A percentile compares a stretch with the other conserved stretches of the same genome.
These are phyloP conservation scores for Tiliacea citrago DNA, from an alignment of 2,888 invertebrate genomes.

Conservation along the genomic window DNA sequence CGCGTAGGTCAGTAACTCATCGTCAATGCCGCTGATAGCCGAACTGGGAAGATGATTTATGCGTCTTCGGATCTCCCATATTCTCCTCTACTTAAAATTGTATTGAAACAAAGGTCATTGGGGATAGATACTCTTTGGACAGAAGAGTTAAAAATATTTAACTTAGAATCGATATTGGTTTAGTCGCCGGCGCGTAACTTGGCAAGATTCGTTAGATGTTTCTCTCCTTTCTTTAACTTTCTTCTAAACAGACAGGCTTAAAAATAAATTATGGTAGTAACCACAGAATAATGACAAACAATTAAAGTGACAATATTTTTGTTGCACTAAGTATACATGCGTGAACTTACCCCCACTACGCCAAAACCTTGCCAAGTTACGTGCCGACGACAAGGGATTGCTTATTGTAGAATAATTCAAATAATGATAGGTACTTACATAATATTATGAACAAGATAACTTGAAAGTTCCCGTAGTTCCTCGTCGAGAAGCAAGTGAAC, in stretches of 20 bases:
- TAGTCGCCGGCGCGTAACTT: too few relatives aligned
- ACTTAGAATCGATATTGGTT: not conserved
- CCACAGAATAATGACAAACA: too few relatives aligned
- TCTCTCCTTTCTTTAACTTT: too few relatives aligned
- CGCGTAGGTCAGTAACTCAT: slow-evolving; percentile 28
- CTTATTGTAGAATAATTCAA: not conserved
- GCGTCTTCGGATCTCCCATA: slow-evolving; percentile 1
- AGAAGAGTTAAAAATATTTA: not conserved
- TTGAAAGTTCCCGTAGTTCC: slow-evolving; percentile 97
- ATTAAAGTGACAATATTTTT: too few relatives aligned
- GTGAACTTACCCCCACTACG: too few relatives aligned
- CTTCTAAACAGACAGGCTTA: too few relatives aligned
- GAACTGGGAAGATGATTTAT: slow-evolving; percentile 21
- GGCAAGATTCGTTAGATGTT: too few relatives aligned
- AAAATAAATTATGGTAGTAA: too few relatives aligned
- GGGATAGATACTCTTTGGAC: not conserved
- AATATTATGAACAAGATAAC: slow-evolving; percentile 95
- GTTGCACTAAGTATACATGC: too few relatives aligned
- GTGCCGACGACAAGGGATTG: too few relatives aligned
- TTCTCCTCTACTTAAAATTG: slow-evolving; percentile 2
- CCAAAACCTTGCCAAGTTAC: too few relatives aligned
- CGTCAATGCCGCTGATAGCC: slow-evolving; percentile 15
- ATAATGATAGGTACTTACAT: slow-evolving; percentile 91
- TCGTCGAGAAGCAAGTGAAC: slow-evolving; percentile 94
- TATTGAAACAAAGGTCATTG: slow-evolving; percentile 14